A percentile compares a stretch with the other conserved stretches of the same genome.
These are phyloP conservation scores for Acleris cristana DNA, from an alignment of 2,888 invertebrate species.

Conservation along the genomic window DNA sequence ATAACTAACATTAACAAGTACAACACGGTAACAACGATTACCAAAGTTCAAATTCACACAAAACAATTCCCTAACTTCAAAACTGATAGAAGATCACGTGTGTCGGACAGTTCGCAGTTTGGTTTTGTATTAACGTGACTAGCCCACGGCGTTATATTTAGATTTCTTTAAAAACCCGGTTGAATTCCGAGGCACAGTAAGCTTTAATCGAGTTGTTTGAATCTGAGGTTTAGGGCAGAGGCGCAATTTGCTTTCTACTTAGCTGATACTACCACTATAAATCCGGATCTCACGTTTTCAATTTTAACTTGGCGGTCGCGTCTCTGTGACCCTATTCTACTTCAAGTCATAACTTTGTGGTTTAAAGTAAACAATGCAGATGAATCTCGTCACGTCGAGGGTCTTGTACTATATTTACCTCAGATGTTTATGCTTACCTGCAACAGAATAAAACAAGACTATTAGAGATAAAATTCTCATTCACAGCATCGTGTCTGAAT, in stretches of 20 bases:
- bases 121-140: constrained; percentile 51
- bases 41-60: constrained; percentile 3
- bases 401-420: constrained; percentile 48
- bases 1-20: background rate
- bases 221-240: constrained; percentile 25
- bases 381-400: constrained; percentile 54
- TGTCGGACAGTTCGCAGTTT: constrained; percentile 54
- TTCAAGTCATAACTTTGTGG: background rate
- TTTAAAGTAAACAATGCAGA: constrained; percentile 22
- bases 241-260: constrained; percentile 26
- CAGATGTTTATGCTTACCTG: constrained; percentile 46
- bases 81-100: constrained; percentile 45
- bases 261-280: constrained; percentile 3
- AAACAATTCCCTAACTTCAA: constrained; percentile 14
- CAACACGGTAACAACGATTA: constrained; percentile 1
- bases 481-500: background rate
- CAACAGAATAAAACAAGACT: constrained; percentile 43
- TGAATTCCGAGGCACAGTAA: constrained; percentile 60
- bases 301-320: constrained; percentile 20
- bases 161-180: constrained; percentile 66
- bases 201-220: constrained; percentile 33
- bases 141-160: constrained; percentile 65
- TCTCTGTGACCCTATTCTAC: constrained; percentile 17
- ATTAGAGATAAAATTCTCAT: constrained; percentile 15
- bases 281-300: constrained; percentile 24